phyloP scores from a whole-genome alignment of 2,888 invertebrate genomes.

The Dasysyrphus albostriatus region DNA sequence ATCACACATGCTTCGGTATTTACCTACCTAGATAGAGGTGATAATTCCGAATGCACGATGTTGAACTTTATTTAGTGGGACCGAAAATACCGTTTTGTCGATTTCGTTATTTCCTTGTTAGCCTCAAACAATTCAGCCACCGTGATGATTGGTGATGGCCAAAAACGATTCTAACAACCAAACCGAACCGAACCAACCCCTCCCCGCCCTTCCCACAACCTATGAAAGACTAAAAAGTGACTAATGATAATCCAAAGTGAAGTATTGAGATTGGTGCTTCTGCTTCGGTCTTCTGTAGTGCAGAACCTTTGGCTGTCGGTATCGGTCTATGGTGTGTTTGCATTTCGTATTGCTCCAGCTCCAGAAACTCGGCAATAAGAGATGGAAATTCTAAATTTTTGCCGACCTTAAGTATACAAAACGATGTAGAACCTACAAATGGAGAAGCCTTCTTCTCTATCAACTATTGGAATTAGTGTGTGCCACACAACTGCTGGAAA shows the following conservation, averaged over 20 bases:
- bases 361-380: conserved; percentile 13
- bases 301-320: conserved; percentile 4
- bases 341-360: conserved; percentile 52
- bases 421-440: background rate
- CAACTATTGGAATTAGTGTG: conserved; percentile 13
- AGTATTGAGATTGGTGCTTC: conserved; percentile 37
- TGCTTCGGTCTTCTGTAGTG: conserved; percentile 22
- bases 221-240: conserved; percentile 31
- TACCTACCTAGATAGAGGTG: conserved; percentile 37
- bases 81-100: conserved; percentile 61
- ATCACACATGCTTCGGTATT: too few relatives aligned
- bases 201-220: background rate
- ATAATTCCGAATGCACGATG: conserved; percentile 70
- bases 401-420: background rate
- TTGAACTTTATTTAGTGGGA: conserved; percentile 73
- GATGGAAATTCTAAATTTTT: conserved; percentile 29
- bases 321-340: conserved; percentile 28
- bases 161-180: conserved; percentile 12
- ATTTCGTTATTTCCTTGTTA: conserved; percentile 68
- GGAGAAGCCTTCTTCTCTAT: background rate
- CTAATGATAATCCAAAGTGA: conserved; percentile 51
- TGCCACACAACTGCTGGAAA: conserved; percentile 25
- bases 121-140: conserved; percentile 21
- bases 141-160: conserved; percentile 18
- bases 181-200: background rate